A percentile compares a stretch with the other conserved stretches of the same genome.
Evolutionary conservation across 2,888 invertebrate genomes (phyloP).

Genomic region (Dicycla oo): DNA sequence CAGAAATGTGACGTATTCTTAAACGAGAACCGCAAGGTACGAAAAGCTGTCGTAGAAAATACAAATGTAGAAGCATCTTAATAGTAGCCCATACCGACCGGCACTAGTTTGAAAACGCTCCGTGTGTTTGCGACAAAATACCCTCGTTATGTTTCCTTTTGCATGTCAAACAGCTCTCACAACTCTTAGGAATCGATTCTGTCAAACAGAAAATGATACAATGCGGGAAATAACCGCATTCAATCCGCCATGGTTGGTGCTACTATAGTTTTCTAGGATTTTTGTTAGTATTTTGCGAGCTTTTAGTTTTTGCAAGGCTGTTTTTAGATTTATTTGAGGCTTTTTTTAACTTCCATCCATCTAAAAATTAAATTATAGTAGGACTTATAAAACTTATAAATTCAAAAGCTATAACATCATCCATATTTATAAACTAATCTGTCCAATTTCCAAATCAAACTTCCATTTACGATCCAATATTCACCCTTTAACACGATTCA

Average conservation of each 20-base stretch:
- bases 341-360: no score
- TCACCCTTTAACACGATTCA: slow-evolving; percentile 40
- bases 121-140: slow-evolving; percentile 80
- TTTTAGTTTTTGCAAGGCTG: neutral
- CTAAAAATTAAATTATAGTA: no score
- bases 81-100: slow-evolving; percentile 43
- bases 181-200: slow-evolving; percentile 83
- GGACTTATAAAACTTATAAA: slow-evolving; percentile 3
- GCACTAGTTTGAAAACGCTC: slow-evolving; percentile 62
- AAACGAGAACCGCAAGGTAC: neutral
- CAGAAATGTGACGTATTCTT: neutral
- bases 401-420: neutral
- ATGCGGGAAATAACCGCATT: slow-evolving; percentile 75
- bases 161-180: slow-evolving; percentile 84
- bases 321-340: no score
- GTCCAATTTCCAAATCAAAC: slow-evolving; percentile 28
- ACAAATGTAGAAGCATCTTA: slow-evolving; percentile 36
- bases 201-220: slow-evolving; percentile 81
- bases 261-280: slow-evolving; percentile 46
- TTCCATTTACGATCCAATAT: slow-evolving; percentile 16
- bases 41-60: neutral
- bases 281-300: neutral
- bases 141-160: slow-evolving; percentile 83
- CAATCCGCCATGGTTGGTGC: slow-evolving; percentile 73
- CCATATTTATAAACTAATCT: neutral